Base-by-base conservation (phyloP, 2,797 vertebrate genomes). In the Clarias fuscus region DNA sequence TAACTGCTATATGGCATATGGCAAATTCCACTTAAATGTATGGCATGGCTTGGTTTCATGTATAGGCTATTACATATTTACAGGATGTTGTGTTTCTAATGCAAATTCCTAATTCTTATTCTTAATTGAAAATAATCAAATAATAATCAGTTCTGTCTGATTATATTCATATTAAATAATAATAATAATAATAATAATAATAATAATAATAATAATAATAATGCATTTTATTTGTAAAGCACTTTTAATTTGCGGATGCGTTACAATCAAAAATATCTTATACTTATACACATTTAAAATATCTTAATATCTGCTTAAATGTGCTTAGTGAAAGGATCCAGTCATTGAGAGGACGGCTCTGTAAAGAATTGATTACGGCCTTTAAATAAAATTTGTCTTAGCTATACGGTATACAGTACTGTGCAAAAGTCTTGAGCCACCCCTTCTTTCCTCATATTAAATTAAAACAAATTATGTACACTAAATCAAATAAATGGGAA, bases 1-100 rank as follows among this genome's bases (percentile, higher is more conserved):
- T 64, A 80, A 43, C 77, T 80, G 58, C 77, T 64, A 43, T 43
- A n/a, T n/a, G 65, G 4, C 61, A 65, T 65, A 64, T 40, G 24
- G 24, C 61, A 18, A 43, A 18, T 80, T 43, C 7, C 18, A 17
- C 37, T 15, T 27, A 43, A 77, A 64, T 27, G 78, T 65, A 65
- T 48, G 62, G 24, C 8, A n/a, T 22, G 62, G 43, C 43, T 20
- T 82, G 20, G 15, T 67, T 53, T 67, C 17, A 53, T 13, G 13
- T 62, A 62, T 62, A 62, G 7, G 24, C 15, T 65, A 65, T 48
- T 64, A 3, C 22, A 62, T 22, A 62, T 81, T 43, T 18, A 7
- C 40, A 67, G 15, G 40, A 30, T 81, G 40, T 20, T 81, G 58
- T 27, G 65, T 65, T 27, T 24, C 43, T 43, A 40, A 24, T 80